Conservation (phyloP, 1,140 invertebrate genomes). For the Eubasilissa regina region DNA sequence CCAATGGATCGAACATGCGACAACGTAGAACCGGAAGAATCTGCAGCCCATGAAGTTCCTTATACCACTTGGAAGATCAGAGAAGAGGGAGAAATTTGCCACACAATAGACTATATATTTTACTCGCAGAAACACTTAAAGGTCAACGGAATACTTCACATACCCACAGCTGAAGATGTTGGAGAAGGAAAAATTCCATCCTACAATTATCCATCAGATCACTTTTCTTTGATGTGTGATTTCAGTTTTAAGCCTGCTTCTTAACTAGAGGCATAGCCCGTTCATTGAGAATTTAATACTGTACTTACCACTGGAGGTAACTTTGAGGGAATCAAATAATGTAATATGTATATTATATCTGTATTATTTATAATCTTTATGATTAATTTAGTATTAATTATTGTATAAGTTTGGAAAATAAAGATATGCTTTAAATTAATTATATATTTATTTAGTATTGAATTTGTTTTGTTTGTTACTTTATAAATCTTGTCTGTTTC, state of each 20-base stretch:
- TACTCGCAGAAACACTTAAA: conserved; percentile 75
- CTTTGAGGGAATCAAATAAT: too few relatives aligned
- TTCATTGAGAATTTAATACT: too few relatives aligned
- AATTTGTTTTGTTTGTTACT: too few relatives aligned
- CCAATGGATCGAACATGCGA: background rate
- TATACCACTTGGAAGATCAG: conserved; percentile 88
- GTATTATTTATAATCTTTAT: too few relatives aligned
- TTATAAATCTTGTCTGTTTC: too few relatives aligned
- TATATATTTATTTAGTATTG: too few relatives aligned
- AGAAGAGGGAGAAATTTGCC: conserved; percentile 80
- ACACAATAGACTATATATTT: conserved; percentile 88
- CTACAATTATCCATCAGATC: conserved; percentile 83
- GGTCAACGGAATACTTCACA: conserved; percentile 75
- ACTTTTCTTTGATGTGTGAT: conserved; percentile 84
- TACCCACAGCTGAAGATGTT: conserved; percentile 80
- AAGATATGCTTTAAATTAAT: too few relatives aligned
- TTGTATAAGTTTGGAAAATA: too few relatives aligned
- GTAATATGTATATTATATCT: too few relatives aligned
- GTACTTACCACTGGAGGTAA: too few relatives aligned
- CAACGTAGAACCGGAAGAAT: conserved; percentile 70
- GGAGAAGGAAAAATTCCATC: conserved; percentile 80
- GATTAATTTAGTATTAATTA: too few relatives aligned
- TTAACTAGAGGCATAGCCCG: too few relatives aligned
- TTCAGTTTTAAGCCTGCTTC: conserved; percentile 63
- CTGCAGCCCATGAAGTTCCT: conserved; percentile 62